These are phyloP conservation scores for Ambastaia sidthimunki DNA, from an alignment of 2,797 vertebrate species.

Conservation along the genomic window DNA sequence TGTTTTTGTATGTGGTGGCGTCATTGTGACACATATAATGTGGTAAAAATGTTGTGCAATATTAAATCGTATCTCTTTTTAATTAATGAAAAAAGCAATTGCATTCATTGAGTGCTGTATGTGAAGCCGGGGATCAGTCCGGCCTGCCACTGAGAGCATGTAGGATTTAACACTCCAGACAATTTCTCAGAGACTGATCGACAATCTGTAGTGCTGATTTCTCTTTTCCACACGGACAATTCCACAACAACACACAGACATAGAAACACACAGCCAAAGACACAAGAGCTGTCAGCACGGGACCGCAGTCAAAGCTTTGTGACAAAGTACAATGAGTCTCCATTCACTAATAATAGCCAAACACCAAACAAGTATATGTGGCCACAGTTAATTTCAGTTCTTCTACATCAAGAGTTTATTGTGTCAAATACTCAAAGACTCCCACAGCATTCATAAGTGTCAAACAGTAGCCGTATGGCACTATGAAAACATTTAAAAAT, in stretches of 20 bases:
- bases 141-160: constrained; percentile 20
- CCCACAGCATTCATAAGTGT: too few species aligned
- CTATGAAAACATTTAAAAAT: too few species aligned
- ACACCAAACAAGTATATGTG: too few species aligned
- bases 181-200: constrained; percentile 57
- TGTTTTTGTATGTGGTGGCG: too few species aligned
- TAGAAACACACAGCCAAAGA: constrained; percentile 48
- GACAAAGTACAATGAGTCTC: too few species aligned
- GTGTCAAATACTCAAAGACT: too few species aligned
- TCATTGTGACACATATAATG: background rate
- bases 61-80: background rate
- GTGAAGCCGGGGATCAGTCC: constrained; percentile 53
- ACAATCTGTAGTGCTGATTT: constrained; percentile 59
- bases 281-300: constrained; percentile 32
- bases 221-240: constrained; percentile 50
- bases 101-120: constrained; percentile 31
- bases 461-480: too few species aligned
- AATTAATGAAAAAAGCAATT: constrained; percentile 51
- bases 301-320: background rate
- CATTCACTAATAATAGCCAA: too few species aligned
- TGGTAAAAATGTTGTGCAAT: background rate
- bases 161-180: constrained; percentile 15
- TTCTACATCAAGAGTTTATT: too few species aligned
- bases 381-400: too few species aligned
- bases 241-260: constrained; percentile 54